Percentiles rank a stretch among this genome's conserved stretches.
These are phyloP conservation scores for Spheniscus humboldti DNA, from an alignment of 2,797 vertebrate genomes.

Conservation along the genomic window DNA sequence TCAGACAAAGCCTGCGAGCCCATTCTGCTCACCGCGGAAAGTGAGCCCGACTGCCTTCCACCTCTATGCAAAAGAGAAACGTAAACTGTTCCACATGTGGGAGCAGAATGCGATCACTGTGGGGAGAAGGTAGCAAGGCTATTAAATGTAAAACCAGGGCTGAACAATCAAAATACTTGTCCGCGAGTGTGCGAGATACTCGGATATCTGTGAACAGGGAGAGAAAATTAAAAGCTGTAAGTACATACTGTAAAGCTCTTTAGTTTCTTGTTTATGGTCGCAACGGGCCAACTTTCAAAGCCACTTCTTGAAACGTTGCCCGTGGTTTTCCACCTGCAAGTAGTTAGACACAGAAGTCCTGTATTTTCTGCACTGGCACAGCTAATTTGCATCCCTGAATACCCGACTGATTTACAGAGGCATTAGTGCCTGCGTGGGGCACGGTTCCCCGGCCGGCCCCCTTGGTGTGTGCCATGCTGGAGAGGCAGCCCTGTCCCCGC, in stretches of 20 bases:
- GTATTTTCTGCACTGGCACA: conserved; percentile 37
- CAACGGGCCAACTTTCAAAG: conserved; percentile 65
- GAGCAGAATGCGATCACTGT: conserved; percentile 21
- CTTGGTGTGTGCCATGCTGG: rapidly evolving
- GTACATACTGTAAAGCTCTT: conserved; percentile 63
- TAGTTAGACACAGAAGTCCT: conserved; percentile 49
- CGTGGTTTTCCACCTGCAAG: conserved; percentile 51
- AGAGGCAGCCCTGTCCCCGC: not conserved
- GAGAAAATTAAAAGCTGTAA: conserved; percentile 66
- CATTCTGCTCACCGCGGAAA: not conserved
- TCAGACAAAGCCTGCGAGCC: not conserved
- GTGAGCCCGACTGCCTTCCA: not conserved
- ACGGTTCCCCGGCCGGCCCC: rapidly evolving
- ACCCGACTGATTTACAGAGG: not conserved
- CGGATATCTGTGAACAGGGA: conserved; percentile 57
- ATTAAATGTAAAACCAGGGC: conserved; percentile 60
- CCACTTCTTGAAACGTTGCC: conserved; percentile 63
- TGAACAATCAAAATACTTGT: conserved; percentile 62
- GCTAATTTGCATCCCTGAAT: conserved; percentile 10
- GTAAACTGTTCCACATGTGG: conserved; percentile 54
- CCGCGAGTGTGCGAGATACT: conserved; percentile 9
- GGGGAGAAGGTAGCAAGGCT: conserved; percentile 54
- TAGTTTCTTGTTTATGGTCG: conserved; percentile 64
- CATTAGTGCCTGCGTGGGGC: not conserved
- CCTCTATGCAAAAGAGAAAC: conserved; percentile 11